These are phyloP conservation scores for Candidula unifasciata DNA, from an alignment of 2,888 invertebrate species.

Conservation along the genomic window DNA sequence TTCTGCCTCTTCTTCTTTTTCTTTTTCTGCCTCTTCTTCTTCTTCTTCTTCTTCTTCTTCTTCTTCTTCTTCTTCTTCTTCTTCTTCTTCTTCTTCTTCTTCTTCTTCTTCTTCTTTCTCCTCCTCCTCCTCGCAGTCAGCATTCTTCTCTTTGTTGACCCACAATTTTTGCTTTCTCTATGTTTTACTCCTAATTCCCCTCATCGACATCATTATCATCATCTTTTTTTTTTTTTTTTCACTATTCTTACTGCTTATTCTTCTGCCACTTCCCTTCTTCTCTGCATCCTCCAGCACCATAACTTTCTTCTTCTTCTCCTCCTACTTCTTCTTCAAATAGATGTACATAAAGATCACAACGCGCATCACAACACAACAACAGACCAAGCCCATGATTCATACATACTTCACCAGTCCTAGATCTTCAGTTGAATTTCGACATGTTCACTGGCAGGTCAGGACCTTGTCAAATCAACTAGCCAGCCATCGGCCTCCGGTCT, in stretches of 20 bases:
- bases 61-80: neutral
- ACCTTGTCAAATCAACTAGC: constrained; percentile 7
- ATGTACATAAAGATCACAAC: no score
- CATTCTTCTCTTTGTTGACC: neutral
- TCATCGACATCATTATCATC: no score
- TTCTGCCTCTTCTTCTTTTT: no score
- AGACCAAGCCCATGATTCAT: neutral
- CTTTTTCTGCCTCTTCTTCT: no score
- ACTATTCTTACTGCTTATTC: neutral
- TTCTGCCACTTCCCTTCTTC: neutral
- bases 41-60: neutral
- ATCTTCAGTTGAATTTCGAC: neutral
- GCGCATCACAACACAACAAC: no score
- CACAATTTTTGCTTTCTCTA: neutral
- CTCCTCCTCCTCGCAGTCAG: neutral
- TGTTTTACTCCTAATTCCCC: neutral
- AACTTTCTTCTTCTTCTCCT: neutral
- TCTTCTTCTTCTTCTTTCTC: neutral
- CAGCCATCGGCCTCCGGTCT: neutral
- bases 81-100: no score
- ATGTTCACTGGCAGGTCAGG: neutral
- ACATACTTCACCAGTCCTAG: neutral
- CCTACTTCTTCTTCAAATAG: neutral
- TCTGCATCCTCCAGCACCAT: neutral
- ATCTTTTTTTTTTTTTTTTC: neutral